These are phyloP conservation scores for Baccha elongata DNA, from an alignment of 2,888 invertebrate species.

Conservation along the genomic window DNA sequence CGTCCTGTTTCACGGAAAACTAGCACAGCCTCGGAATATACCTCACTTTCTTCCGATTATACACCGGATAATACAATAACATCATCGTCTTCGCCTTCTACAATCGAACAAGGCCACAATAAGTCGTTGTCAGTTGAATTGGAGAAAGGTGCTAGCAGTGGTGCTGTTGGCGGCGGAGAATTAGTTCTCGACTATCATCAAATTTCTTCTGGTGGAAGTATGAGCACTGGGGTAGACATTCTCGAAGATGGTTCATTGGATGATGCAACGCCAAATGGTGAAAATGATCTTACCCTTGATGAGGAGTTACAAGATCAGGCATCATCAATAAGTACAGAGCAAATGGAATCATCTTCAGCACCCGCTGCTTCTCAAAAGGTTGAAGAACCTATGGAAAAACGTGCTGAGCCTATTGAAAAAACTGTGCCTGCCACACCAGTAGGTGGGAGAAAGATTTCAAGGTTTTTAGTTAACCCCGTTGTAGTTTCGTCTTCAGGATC, in stretches of 20 bases:
- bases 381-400: slow-evolving; percentile 14
- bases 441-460: slow-evolving; percentile 89
- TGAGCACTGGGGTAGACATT: slow-evolving; percentile 58
- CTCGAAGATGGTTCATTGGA: slow-evolving; percentile 51
- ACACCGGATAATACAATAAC: slow-evolving; percentile 84
- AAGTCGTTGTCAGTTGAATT: slow-evolving; percentile 50
- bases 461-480: slow-evolving; percentile 92
- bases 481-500: slow-evolving; percentile 78
- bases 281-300: slow-evolving; percentile 57
- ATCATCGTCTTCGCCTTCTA: slow-evolving; percentile 76
- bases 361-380: slow-evolving; percentile 2
- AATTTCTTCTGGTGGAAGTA: slow-evolving; percentile 56
- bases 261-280: slow-evolving; percentile 60
- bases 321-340: background rate
- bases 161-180: slow-evolving; percentile 16
- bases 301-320: slow-evolving; percentile 43
- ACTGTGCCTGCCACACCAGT: slow-evolving; percentile 72
- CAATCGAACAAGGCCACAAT: slow-evolving; percentile 71
- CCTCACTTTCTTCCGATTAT: slow-evolving; percentile 83
- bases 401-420: background rate
- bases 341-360: slow-evolving; percentile 11
- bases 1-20: slow-evolving; percentile 83
- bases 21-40: slow-evolving; percentile 84
- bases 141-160: slow-evolving; percentile 22
- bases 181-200: slow-evolving; percentile 41